Percentiles rank a stretch among this genome's conserved stretches.
These are phyloP conservation scores for Lamprotornis superbus DNA, from an alignment of 2,113 vertebrate genomes.

Conservation along the genomic window DNA sequence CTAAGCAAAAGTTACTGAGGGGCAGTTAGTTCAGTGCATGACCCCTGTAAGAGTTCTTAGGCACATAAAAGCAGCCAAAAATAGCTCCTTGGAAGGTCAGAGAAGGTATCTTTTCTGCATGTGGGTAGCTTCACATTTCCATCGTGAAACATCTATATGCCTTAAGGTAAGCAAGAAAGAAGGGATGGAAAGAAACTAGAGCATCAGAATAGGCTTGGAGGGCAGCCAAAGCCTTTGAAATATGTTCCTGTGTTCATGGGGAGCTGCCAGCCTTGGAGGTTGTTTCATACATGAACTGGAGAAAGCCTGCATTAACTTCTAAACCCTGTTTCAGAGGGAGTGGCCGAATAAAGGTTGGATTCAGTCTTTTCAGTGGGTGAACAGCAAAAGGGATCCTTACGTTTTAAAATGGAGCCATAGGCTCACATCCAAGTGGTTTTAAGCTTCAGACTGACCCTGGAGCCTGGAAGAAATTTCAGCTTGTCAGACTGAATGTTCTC, in stretches of 20 bases:
- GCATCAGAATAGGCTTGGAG: not conserved
- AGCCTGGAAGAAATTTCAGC: conserved; percentile 3
- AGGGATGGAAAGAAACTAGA: not conserved
- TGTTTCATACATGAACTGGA: not conserved
- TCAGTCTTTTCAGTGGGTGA: not conserved
- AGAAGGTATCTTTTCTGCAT: not conserved
- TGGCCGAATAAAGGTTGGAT: not conserved
- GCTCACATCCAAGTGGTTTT: not conserved
- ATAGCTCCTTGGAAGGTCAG: conserved; percentile 54
- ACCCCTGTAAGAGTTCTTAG: conserved; percentile 16
- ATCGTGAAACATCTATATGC: not conserved
- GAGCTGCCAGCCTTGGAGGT: not conserved
- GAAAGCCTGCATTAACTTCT: not conserved
- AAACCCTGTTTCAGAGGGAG: not conserved
- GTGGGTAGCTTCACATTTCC: not conserved
- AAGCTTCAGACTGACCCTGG: not conserved
- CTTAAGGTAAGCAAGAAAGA: not conserved
- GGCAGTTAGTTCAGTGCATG: not conserved
- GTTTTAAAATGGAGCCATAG: not conserved
- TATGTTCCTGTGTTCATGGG: not conserved
- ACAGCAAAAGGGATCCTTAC: not conserved
- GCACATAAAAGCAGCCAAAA: conserved; percentile 2
- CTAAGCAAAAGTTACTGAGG: not conserved
- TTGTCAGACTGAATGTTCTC: conserved; percentile 11
- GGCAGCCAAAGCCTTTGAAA: not conserved